Percentiles rank a stretch among this genome's conserved stretches.
Evolutionary conservation across 2,888 invertebrate genomes (phyloP).

Genomic region (Lithophane socia): DNA sequence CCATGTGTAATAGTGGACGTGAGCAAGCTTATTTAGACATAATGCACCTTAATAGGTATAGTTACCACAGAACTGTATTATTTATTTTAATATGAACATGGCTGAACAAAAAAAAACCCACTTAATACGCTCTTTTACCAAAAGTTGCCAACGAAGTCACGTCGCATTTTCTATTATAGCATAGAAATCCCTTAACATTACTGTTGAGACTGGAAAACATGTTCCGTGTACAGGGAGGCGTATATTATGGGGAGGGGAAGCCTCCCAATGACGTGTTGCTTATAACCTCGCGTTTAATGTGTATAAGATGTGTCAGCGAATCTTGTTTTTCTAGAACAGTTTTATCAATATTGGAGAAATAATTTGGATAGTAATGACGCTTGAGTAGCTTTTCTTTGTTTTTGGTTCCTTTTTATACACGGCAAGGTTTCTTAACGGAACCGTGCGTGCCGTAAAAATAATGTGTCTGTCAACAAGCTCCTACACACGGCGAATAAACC

Average conservation of each 20-base stretch:
- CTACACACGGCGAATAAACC: too few relatives aligned
- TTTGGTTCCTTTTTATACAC: not conserved
- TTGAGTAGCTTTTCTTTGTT: conserved; percentile 8
- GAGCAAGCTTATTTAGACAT: conserved; percentile 1
- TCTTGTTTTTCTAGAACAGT: conserved; percentile 54
- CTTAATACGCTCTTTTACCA: not conserved
- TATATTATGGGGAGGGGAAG: conserved; percentile 17
- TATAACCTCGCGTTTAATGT: conserved; percentile 60
- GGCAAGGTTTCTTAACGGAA: too few relatives aligned
- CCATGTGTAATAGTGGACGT: conserved; percentile 36
- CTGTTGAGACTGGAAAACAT: conserved; percentile 68
- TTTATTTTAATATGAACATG: not conserved
- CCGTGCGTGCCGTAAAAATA: too few relatives aligned
- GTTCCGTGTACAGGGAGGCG: conserved; percentile 56
- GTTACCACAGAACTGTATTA: not conserved
- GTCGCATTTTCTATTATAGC: conserved; percentile 67
- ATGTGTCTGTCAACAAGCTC: too few relatives aligned
- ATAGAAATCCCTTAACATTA: conserved; percentile 71
- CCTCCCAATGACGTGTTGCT: conserved; percentile 61
- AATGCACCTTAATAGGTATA: not conserved
- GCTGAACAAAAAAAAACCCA: not conserved
- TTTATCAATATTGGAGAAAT: conserved; percentile 42
- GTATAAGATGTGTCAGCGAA: conserved; percentile 62
- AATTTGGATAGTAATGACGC: conserved; percentile 29
- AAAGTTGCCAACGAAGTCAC: conserved; percentile 36